Conservation (phyloP, 2,113 vertebrate species). For the Ranitomeya variabilis region DNA sequence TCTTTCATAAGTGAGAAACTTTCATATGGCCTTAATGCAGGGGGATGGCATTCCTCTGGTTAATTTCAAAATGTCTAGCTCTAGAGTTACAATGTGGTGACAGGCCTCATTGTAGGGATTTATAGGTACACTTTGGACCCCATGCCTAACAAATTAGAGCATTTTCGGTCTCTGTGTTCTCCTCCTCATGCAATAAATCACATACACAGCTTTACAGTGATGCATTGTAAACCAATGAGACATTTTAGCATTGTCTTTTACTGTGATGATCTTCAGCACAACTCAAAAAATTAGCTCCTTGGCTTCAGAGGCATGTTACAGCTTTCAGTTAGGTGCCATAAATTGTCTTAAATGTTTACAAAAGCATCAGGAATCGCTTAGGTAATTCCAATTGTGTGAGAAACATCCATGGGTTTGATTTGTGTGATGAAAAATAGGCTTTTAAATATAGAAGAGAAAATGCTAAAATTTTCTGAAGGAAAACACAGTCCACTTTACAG, state of each 20-base stretch:
- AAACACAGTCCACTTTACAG: too few relatives aligned
- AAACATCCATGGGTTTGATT: background rate
- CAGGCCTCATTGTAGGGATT: slow-evolving; percentile 75
- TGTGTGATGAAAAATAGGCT: background rate
- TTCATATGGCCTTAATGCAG: slow-evolving; percentile 30
- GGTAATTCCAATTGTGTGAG: background rate
- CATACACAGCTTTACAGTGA: background rate
- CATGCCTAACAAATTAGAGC: slow-evolving; percentile 75
- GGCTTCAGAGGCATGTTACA: background rate
- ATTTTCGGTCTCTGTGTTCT: slow-evolving; percentile 71
- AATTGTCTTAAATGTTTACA: background rate
- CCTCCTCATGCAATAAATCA: slow-evolving; percentile 70
- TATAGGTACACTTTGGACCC: slow-evolving; percentile 70
- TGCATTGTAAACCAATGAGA: slow-evolving; percentile 43
- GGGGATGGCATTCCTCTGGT: slow-evolving; percentile 65
- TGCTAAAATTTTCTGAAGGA: too few relatives aligned
- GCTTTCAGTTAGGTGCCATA: background rate
- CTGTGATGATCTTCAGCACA: slow-evolving; percentile 6
- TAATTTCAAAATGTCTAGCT: slow-evolving; percentile 73
- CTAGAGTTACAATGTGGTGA: slow-evolving; percentile 73
- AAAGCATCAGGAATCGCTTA: background rate
- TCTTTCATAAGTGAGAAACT: slow-evolving; percentile 44
- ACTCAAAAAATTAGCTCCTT: background rate
- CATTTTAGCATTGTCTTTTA: slow-evolving; percentile 29
- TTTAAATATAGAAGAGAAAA: background rate